Conservation (phyloP, 2,113 vertebrate genomes). For the Mus pahari region DNA sequence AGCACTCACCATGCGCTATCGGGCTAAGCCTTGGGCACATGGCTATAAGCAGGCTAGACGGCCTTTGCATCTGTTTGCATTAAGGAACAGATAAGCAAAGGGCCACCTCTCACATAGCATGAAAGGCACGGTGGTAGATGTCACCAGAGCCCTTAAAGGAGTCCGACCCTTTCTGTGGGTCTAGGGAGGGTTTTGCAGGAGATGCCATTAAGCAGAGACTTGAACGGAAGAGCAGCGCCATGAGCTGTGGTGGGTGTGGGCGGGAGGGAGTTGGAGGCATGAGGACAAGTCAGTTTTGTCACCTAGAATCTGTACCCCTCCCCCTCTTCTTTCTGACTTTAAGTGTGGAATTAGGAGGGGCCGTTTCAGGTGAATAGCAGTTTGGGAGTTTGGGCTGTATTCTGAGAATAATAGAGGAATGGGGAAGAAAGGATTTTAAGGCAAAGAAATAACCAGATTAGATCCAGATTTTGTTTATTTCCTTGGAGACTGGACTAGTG, state of each 20-base stretch:
- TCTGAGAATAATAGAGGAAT: not conserved
- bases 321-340: not conserved
- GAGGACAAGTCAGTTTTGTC: not conserved
- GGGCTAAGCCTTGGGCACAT: not conserved
- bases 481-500: not conserved
- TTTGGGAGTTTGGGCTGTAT: slow-evolving; percentile 23
- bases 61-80: not conserved
- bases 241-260: not conserved
- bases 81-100: not conserved
- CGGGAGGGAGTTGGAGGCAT: not conserved
- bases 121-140: not conserved
- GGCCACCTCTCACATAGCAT: not conserved
- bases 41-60: not conserved
- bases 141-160: not conserved
- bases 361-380: not conserved
- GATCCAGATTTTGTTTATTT: slow-evolving; percentile 38
- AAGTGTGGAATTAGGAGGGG: not conserved
- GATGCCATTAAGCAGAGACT: not conserved
- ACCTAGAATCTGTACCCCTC: not conserved
- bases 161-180: not conserved
- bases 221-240: not conserved
- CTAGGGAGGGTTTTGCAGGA: not conserved
- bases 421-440: slow-evolving; percentile 11
- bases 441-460: not conserved
- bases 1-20: not conserved